Percentiles rank a stretch among this genome's conserved stretches.
Conservation (phyloP, 2,113 vertebrate genomes). For the Phalacrocorax pelagicus region DNA sequence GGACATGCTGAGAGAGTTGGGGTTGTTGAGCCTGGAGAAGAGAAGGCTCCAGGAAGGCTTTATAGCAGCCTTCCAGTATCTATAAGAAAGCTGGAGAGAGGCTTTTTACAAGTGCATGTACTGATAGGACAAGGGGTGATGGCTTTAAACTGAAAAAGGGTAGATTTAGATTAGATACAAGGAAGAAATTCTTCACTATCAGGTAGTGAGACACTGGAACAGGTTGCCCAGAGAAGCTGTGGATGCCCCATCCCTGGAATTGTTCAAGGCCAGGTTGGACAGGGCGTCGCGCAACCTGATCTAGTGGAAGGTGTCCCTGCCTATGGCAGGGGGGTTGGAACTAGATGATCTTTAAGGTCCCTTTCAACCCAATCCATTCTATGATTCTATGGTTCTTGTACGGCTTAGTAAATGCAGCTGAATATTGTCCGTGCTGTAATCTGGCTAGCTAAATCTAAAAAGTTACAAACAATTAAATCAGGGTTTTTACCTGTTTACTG, state of each 20-base stretch:
- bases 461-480: neutral
- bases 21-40: neutral
- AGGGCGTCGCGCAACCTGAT: neutral
- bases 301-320: neutral
- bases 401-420: neutral
- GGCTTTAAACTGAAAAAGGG: neutral
- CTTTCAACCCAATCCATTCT: neutral
- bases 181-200: neutral
- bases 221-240: neutral
- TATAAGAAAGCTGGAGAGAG: too few relatives aligned
- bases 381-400: neutral
- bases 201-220: neutral
- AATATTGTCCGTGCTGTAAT: neutral
- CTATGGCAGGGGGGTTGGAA: too few relatives aligned
- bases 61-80: neutral
- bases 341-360: too few relatives aligned
- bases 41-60: neutral
- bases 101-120: too few relatives aligned
- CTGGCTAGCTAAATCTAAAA: neutral
- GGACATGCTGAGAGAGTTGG: too few relatives aligned
- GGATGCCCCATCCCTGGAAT: neutral
- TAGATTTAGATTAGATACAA: neutral
- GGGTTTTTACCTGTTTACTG: neutral
- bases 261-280: neutral
- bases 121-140: neutral